Conservation (phyloP, 2,888 invertebrate genomes). For the Protonemura montana region DNA sequence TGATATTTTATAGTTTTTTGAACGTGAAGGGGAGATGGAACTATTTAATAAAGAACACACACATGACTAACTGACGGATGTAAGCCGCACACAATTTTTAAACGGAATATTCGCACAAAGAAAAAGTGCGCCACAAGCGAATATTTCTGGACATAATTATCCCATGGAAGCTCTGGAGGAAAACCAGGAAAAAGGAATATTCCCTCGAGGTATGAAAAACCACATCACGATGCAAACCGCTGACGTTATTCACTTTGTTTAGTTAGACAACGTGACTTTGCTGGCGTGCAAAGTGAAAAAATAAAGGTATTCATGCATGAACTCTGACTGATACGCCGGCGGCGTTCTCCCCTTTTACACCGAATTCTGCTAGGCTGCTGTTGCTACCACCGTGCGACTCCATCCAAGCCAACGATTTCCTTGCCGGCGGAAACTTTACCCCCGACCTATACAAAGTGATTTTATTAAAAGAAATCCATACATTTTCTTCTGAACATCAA, state of each 20-base stretch:
- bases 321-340: not conserved
- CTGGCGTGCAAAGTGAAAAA: not conserved
- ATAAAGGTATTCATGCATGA: not conserved
- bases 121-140: not conserved
- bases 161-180: not conserved
- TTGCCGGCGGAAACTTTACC: not conserved
- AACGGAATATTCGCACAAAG: not conserved
- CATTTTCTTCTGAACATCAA: too few species aligned
- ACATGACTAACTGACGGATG: not conserved
- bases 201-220: not conserved
- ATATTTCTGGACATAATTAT: slow-evolving; percentile 7
- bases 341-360: not conserved
- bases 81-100: not conserved
- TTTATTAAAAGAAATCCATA: too few species aligned
- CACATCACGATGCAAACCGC: not conserved
- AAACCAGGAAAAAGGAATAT: not conserved
- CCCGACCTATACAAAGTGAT: not conserved
- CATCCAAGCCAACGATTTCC: not conserved
- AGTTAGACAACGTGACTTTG: not conserved
- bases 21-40: not conserved
- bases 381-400: not conserved
- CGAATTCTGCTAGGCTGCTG: not conserved
- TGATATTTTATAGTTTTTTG: not conserved
- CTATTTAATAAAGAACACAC: not conserved
- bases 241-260: not conserved